A percentile compares a stretch with the other conserved stretches of the same genome.
Conservation (phyloP, 2,113 vertebrate species). For the Sialia sialis region DNA sequence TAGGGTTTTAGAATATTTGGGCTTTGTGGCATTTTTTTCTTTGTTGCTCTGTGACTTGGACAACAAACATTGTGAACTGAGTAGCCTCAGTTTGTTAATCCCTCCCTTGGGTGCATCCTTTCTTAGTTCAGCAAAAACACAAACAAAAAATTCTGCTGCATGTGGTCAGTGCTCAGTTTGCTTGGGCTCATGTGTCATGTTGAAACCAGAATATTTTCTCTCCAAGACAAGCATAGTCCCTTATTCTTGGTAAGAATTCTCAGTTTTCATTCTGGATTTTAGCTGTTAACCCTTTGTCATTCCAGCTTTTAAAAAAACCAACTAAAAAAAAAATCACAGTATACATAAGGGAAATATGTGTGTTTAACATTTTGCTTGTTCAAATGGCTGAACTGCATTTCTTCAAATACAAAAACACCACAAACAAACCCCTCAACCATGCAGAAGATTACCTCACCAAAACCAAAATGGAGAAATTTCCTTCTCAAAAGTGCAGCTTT, state of each 20-base stretch:
- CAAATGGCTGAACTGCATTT: not conserved
- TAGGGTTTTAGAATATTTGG: constrained; percentile 33
- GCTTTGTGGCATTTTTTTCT: constrained; percentile 31
- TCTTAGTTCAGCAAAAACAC: constrained; percentile 63
- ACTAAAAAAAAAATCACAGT: not conserved
- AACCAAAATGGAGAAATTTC: not conserved
- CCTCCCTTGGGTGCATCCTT: constrained; percentile 52
- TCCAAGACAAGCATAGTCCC: constrained; percentile 15
- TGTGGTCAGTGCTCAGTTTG: constrained; percentile 30
- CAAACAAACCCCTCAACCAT: not conserved
- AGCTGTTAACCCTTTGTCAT: constrained; percentile 23
- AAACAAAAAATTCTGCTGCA: constrained; percentile 41
- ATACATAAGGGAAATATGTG: not conserved
- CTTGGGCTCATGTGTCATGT: constrained; percentile 17
- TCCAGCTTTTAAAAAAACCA: not conserved
- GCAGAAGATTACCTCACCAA: not conserved
- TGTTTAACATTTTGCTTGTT: not conserved
- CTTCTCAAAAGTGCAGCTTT: not conserved
- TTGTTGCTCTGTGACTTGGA: constrained; percentile 47
- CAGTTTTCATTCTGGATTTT: constrained; percentile 17
- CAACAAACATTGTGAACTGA: constrained; percentile 54
- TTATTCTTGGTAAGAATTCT: constrained; percentile 33
- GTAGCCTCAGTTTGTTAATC: constrained; percentile 50
- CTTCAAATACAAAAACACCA: not conserved
- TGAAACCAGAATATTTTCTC: constrained; percentile 56